Evolutionary conservation across 1,140 invertebrate species (phyloP).

Genomic region (Papilio machaon): DNA sequence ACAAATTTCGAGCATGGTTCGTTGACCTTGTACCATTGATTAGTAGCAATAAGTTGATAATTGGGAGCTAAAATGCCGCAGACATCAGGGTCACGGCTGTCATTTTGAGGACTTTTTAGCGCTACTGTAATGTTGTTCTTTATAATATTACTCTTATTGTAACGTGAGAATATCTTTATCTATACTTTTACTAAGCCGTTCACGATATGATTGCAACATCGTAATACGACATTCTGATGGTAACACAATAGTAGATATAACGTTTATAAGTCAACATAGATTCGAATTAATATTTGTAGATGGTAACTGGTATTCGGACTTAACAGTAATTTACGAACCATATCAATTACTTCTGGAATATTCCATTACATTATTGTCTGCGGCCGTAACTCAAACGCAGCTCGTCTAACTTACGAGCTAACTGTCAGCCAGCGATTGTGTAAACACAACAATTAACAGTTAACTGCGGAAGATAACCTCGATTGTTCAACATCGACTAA

Average conservation of each 20-base stretch:
- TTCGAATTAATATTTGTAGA: not conserved
- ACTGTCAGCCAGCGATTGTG: slow-evolving; percentile 1
- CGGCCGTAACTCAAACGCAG: not conserved
- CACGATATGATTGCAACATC: not conserved
- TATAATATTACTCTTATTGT: not conserved
- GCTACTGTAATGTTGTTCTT: slow-evolving; percentile 26
- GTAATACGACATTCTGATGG: too few species aligned
- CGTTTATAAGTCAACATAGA: not conserved
- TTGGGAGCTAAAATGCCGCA: slow-evolving; percentile 21
- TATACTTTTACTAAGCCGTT: not conserved
- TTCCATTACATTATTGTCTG: not conserved
- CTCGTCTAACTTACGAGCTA: slow-evolving; percentile 1
- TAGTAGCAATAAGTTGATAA: not conserved
- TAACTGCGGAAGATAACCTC: slow-evolving; percentile 12
- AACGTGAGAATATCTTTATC: not conserved
- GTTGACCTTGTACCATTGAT: slow-evolving; percentile 14
- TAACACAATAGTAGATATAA: not conserved
- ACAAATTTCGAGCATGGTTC: not conserved
- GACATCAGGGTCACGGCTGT: slow-evolving; percentile 31
- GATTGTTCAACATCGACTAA: slow-evolving; percentile 1
- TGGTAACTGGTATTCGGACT: not conserved
- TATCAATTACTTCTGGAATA: slow-evolving; percentile 9
- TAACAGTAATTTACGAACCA: not conserved
- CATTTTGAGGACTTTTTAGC: slow-evolving; percentile 30
- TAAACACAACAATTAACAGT: slow-evolving; percentile 26